A percentile compares a stretch with the other conserved stretches of the same genome.
Evolutionary conservation across 2,888 invertebrate species (phyloP).

Genomic region (Cacoxenus indagator): DNA sequence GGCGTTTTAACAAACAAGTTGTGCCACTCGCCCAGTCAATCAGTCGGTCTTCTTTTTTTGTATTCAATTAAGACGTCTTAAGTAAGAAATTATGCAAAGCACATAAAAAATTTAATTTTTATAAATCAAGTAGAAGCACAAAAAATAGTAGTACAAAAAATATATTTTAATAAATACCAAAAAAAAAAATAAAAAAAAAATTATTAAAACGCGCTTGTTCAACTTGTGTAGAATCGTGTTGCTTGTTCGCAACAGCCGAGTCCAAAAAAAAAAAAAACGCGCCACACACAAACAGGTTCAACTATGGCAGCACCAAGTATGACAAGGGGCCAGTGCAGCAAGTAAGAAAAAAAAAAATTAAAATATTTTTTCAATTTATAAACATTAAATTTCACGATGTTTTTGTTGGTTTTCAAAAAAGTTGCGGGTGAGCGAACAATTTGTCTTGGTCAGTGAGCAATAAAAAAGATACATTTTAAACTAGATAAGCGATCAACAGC

Average conservation of each 20-base stretch:
- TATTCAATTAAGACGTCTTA: constrained; percentile 65
- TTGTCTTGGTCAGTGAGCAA: constrained; percentile 1
- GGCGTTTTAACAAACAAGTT: no score
- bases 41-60: constrained; percentile 16
- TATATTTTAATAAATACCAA: constrained; percentile 28
- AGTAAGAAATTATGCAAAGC: constrained; percentile 67
- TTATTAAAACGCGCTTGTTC: no score
- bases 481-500: not conserved
- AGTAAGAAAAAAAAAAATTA: not conserved
- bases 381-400: constrained; percentile 12
- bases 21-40: constrained; percentile 21
- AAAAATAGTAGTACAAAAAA: constrained; percentile 26
- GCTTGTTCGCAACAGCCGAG: no score
- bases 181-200: no score
- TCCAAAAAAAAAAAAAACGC: no score
- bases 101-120: no score
- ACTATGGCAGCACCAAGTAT: constrained; percentile 14
- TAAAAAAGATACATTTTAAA: not conserved
- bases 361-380: constrained; percentile 20
- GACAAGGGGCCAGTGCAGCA: not conserved
- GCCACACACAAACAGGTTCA: constrained; percentile 28
- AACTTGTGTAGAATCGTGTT: not conserved
- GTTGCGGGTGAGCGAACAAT: constrained; percentile 6
- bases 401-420: no score
- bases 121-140: constrained; percentile 10